Evolutionary conservation across 35 echinoderm and acorn worm genomes (phyloP).

Genomic region (Apostichopus parvimensis): DNA sequence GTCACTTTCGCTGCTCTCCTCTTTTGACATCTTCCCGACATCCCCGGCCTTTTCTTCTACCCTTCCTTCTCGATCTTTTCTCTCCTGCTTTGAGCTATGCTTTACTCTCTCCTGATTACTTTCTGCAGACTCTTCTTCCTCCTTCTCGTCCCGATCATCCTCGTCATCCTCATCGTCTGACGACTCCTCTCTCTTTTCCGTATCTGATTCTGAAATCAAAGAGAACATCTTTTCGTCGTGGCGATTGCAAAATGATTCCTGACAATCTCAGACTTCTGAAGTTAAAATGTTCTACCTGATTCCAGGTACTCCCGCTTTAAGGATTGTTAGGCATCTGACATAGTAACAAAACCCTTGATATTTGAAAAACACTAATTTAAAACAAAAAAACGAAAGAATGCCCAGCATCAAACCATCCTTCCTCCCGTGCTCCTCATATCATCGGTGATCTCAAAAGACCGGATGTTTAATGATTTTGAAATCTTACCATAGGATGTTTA

Average conservation of each 20-base stretch:
- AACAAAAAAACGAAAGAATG: too few species aligned
- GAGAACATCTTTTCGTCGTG: too few species aligned
- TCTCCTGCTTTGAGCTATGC: not conserved
- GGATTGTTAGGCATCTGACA: too few species aligned
- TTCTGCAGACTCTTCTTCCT: slow-evolving; percentile 17
- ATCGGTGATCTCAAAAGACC: too few species aligned
- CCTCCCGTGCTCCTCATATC: too few species aligned
- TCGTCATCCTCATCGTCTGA: not conserved
- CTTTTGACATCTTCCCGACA: not conserved
- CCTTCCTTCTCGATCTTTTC: not conserved
- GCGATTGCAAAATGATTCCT: not conserved
- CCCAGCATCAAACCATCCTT: too few species aligned
- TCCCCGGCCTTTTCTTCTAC: not conserved
- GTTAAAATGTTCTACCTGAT: not conserved
- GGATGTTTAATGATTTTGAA: too few species aligned
- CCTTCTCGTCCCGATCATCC: not conserved
- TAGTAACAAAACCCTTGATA: too few species aligned
- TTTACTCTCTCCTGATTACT: not conserved
- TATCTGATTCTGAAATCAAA: slow-evolving; percentile 34
- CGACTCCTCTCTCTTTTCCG: not conserved
- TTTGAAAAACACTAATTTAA: too few species aligned
- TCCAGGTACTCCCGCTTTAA: not conserved
- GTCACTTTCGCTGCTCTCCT: not conserved
- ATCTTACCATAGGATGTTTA: too few species aligned
- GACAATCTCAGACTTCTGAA: not conserved